A percentile compares a stretch with the other conserved stretches of the same genome.
Conservation (phyloP, 1,140 invertebrate species). For the Vanessa tameamea region DNA sequence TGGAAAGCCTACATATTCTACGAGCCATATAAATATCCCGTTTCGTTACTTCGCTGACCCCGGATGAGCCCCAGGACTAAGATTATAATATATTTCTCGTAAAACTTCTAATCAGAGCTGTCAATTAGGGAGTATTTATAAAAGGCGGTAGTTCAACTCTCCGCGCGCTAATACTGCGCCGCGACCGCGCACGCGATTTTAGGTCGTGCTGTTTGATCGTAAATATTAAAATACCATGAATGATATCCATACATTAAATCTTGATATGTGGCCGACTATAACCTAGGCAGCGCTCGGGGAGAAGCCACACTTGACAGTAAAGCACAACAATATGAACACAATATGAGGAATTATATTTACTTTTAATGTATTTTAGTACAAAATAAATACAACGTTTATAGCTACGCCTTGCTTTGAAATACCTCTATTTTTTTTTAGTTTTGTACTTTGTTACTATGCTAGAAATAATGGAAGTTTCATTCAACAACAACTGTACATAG, state of each 20-base stretch:
- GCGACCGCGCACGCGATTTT: background rate
- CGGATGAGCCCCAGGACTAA: background rate
- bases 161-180: conserved; percentile 1
- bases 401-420: too few relatives aligned
- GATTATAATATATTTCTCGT: conserved; percentile 26
- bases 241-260: conserved; percentile 14
- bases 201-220: conserved; percentile 8
- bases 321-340: too few relatives aligned
- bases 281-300: conserved; percentile 8
- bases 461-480: too few relatives aligned
- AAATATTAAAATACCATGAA: conserved; percentile 18
- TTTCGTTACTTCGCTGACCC: conserved; percentile 14
- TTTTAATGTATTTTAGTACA: background rate
- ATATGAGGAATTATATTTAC: background rate
- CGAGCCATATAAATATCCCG: conserved; percentile 2
- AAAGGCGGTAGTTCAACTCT: conserved; percentile 19
- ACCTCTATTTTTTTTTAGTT: too few relatives aligned
- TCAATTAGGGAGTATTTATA: conserved; percentile 47
- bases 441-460: too few relatives aligned
- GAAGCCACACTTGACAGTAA: background rate
- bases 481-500: too few relatives aligned
- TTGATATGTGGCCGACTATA: conserved; percentile 12
- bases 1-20: conserved; percentile 12
- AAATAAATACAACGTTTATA: background rate
- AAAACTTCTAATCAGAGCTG: conserved; percentile 43